Base-by-base conservation (phyloP, 2,888 invertebrate species). In the Sussaba pulchella region DNA sequence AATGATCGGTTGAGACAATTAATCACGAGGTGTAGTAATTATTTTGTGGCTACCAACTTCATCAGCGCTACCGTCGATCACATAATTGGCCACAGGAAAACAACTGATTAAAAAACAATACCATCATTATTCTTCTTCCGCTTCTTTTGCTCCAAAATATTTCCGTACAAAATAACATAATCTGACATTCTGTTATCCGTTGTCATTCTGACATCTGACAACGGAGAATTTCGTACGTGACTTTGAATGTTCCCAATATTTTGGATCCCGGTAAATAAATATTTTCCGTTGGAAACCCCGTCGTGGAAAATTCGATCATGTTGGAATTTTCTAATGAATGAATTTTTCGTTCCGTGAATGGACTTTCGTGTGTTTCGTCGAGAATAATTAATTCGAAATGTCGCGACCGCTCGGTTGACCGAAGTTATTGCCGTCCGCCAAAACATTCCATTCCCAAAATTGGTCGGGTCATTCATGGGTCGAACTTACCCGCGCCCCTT, bases 391-490 rank as follows among this genome's bases (percentile, higher is more conserved):
- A 50, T 71, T 31, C 24, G 43, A 26, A 31, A 5, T 21, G 17
- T 50, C 10, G 57, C 31, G 9, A n/a, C 64, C 39, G 9, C 21
- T n/a, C 41, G 39, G 45, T 47, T 54, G 12, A n/a, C 43, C 61
- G 39, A 61, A 41, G 75, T 71, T 66, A 66, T 76, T 59, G 57
- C 69, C 54, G 66, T 84, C 83, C 84, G 86, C 86, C 87, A 87
- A 87, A 88, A 87, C 85, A 88, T 88, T 88, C 88, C 87, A 77
- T 83, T 83, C 86, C 82, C 63, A 75, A 88, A 87, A 86, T 86
- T 84, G 81, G 67, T 79, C 85, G 74, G 86, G 85, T 85, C 87
- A 87, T 87, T 85, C 86, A 85, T 84, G 84, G 63, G 72, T 36
- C 71, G 45, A 26, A 17, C 47, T 10, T 36, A 24, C 43, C 36